These are phyloP conservation scores for Anticlea derivata DNA, from an alignment of 2,888 invertebrate genomes.

Conservation along the genomic window DNA sequence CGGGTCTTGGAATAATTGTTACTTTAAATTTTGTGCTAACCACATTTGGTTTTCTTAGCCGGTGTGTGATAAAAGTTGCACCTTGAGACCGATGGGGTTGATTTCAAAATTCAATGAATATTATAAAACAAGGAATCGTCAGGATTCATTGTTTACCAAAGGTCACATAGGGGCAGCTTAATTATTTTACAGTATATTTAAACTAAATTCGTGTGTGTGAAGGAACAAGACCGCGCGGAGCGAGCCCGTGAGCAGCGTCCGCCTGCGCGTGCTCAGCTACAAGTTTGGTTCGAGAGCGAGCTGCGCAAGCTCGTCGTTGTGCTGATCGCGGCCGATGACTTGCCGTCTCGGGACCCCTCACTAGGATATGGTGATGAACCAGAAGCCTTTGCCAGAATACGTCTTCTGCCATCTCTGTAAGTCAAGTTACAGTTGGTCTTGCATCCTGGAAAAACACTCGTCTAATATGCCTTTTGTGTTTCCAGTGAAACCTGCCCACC, in stretches of 20 bases:
- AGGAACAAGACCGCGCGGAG: constrained; percentile 77
- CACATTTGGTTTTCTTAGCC: constrained; percentile 24
- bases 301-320: constrained; percentile 92
- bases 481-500: constrained; percentile 89
- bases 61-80: constrained; percentile 17
- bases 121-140: too few relatives aligned
- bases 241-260: constrained; percentile 86
- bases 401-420: constrained; percentile 91
- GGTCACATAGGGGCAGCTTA: constrained; percentile 30
- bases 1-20: constrained; percentile 50
- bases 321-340: constrained; percentile 93
- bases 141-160: constrained; percentile 4
- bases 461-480: background rate
- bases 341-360: constrained; percentile 90
- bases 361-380: constrained; percentile 90
- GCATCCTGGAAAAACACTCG: too few relatives aligned
- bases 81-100: constrained; percentile 45
- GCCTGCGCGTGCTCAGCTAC: constrained; percentile 92
- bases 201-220: constrained; percentile 38
- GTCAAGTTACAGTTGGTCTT: constrained; percentile 76
- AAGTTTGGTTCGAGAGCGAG: constrained; percentile 94
- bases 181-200: constrained; percentile 27
- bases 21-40: constrained; percentile 35
- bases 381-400: constrained; percentile 93
- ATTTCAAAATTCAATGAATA: too few relatives aligned